Percentiles rank a stretch among this genome's conserved stretches.
phyloP scores from a whole-genome alignment of 2,113 vertebrate species.

The Heloderma charlesbogerti region DNA sequence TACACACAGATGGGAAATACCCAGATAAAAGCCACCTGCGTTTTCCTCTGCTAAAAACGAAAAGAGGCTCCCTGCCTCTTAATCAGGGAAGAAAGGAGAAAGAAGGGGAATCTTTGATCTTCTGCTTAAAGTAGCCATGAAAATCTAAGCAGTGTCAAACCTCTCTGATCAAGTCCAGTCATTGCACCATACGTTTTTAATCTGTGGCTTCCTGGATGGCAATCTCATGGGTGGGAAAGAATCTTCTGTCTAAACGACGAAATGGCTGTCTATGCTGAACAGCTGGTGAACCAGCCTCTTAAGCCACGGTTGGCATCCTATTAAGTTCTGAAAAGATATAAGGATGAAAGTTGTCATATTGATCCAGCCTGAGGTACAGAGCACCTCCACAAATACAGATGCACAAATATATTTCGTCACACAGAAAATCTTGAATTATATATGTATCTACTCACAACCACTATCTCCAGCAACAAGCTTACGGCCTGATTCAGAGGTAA shows the following conservation, averaged over 20 bases:
- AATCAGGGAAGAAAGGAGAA: neutral
- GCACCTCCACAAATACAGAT: neutral
- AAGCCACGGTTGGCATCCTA: neutral
- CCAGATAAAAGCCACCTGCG: neutral
- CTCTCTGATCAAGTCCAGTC: neutral
- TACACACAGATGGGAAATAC: no score
- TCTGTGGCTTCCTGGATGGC: neutral
- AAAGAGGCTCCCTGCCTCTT: neutral
- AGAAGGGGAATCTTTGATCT: neutral
- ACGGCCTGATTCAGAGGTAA: no score
- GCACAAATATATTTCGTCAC: neutral
- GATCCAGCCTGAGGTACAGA: accelerated
- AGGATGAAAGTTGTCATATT: neutral
- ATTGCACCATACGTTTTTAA: accelerated
- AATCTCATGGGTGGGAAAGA: no score
- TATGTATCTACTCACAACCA: no score
- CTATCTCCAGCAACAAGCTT: no score
- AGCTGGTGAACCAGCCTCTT: neutral
- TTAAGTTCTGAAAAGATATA: conserved; percentile 59
- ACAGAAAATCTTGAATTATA: neutral
- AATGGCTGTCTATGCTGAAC: accelerated
- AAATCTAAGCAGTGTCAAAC: neutral
- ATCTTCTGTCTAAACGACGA: neutral
- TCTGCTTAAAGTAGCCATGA: neutral
- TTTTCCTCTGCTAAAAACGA: neutral